A percentile compares a stretch with the other conserved stretches of the same genome.
Evolutionary conservation across 2,113 vertebrate genomes (phyloP).

Genomic region (Aythya baeri): DNA sequence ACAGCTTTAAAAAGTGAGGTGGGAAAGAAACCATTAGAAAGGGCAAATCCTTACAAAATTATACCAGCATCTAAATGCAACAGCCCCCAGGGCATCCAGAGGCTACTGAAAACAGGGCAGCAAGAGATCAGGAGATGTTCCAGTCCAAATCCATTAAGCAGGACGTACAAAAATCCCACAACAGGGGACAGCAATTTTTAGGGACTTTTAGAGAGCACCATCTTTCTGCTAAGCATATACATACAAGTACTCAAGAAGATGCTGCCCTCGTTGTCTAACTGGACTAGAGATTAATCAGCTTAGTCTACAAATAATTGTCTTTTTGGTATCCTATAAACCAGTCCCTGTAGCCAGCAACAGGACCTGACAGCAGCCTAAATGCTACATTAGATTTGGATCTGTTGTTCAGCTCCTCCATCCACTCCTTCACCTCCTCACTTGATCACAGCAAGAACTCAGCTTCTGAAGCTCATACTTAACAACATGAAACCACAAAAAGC

Average conservation of each 20-base stretch:
- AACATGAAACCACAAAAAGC: not conserved
- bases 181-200: not conserved
- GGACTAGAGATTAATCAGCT: not conserved
- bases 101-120: constrained; percentile 42
- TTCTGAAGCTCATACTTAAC: not conserved
- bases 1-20: constrained; percentile 18
- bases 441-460: not conserved
- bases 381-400: not conserved
- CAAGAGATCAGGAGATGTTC: constrained; percentile 16
- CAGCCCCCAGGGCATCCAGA: not conserved
- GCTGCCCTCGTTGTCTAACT: not conserved
- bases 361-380: not conserved
- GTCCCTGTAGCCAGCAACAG: not conserved
- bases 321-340: not conserved
- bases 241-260: rapidly evolving
- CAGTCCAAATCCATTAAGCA: constrained; percentile 18
- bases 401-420: not conserved
- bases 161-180: not conserved
- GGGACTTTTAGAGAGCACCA: not conserved
- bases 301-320: not conserved
- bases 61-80: not conserved
- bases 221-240: not conserved
- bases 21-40: constrained; percentile 53
- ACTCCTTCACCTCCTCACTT: not conserved
- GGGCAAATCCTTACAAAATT: constrained; percentile 47